phyloP scores from a whole-genome alignment of 2,797 vertebrate genomes.

The Oryzias sinensis region DNA sequence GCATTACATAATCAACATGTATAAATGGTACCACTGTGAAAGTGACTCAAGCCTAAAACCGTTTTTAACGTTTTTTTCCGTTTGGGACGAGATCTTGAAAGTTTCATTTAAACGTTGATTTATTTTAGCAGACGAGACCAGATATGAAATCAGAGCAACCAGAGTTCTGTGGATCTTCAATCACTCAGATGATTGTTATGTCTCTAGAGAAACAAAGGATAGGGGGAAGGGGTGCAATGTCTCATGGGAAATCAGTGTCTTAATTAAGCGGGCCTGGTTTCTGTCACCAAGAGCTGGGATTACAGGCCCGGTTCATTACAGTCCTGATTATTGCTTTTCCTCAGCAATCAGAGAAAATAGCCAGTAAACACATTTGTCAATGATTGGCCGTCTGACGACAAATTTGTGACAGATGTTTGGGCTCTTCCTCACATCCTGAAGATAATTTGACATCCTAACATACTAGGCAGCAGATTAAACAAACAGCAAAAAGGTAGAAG shows the following conservation, averaged over 20 bases:
- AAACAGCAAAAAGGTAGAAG: conserved; percentile 24
- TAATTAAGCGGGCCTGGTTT: conserved; percentile 75
- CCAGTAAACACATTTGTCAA: conserved; percentile 66
- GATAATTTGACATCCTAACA: conserved; percentile 1
- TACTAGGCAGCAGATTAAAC: background rate
- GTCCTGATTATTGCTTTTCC: conserved; percentile 73
- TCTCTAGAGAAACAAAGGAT: conserved; percentile 29
- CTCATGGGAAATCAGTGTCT: conserved; percentile 77
- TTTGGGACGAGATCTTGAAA: too few species aligned
- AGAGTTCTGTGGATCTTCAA: background rate
- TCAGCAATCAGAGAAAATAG: conserved; percentile 59
- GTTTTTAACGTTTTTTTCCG: too few species aligned
- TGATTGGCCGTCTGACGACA: conserved; percentile 58
- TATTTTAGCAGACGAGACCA: conserved; percentile 9
- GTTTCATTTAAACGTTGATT: too few species aligned
- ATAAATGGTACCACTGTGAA: too few species aligned
- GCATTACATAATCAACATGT: too few species aligned
- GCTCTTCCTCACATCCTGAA: background rate
- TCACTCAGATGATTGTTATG: background rate
- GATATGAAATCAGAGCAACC: background rate
- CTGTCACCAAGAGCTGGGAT: conserved; percentile 68
- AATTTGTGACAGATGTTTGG: conserved; percentile 29
- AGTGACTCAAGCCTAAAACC: too few species aligned
- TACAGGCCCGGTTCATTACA: conserved; percentile 65
- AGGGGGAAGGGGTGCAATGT: conserved; percentile 40